phyloP scores from a whole-genome alignment of 2,888 invertebrate species.

The Ennomos fuscantarius region DNA sequence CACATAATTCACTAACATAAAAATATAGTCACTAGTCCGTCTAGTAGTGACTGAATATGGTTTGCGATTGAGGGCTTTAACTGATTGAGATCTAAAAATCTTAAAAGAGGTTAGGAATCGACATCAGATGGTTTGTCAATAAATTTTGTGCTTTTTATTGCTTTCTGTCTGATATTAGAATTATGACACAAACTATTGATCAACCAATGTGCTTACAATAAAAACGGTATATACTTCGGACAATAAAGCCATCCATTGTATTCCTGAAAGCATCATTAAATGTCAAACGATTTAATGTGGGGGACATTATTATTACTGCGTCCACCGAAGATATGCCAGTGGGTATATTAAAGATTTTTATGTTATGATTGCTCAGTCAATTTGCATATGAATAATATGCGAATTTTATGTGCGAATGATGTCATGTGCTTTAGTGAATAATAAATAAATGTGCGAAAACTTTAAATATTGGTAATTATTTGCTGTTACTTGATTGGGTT shows the following conservation, averaged over 20 bases:
- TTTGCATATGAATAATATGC: constrained; percentile 75
- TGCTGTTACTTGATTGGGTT: constrained; percentile 10
- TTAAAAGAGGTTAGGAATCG: too few species aligned
- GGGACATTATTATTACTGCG: constrained; percentile 46
- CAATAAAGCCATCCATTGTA: neutral
- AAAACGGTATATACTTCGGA: neutral
- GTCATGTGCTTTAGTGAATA: constrained; percentile 63
- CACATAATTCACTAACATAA: too few species aligned
- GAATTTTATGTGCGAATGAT: constrained; percentile 71
- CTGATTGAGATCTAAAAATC: too few species aligned
- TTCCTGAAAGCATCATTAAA: constrained; percentile 15
- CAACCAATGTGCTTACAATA: too few species aligned
- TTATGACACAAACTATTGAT: too few species aligned
- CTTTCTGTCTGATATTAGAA: too few species aligned
- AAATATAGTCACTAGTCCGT: too few species aligned
- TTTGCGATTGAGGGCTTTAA: too few species aligned
- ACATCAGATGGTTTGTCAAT: too few species aligned
- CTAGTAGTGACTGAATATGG: too few species aligned
- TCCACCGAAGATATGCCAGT: constrained; percentile 53
- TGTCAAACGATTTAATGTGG: constrained; percentile 11
- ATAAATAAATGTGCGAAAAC: constrained; percentile 60
- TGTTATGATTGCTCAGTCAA: constrained; percentile 74
- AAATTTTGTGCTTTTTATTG: too few species aligned
- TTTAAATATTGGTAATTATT: constrained; percentile 16
- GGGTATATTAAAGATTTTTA: constrained; percentile 66